A percentile compares a stretch with the other conserved stretches of the same genome.
Evolutionary conservation across 2,888 invertebrate genomes (phyloP).

Genomic region (Machimus rusticus): DNA sequence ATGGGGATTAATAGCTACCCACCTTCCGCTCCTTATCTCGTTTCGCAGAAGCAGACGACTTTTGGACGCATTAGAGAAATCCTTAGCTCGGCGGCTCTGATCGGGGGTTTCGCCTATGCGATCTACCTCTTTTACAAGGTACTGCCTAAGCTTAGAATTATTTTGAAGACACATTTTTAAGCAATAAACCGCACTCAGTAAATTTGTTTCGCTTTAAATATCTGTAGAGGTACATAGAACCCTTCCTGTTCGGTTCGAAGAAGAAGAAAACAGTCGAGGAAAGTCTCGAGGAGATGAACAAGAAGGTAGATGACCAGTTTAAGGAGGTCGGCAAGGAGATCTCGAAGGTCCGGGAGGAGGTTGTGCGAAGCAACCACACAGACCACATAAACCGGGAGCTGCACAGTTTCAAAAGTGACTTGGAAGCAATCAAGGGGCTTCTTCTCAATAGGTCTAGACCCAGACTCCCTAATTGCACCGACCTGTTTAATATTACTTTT

Average conservation of each 20-base stretch:
- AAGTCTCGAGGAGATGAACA: conserved; percentile 72
- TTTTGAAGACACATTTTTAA: not conserved
- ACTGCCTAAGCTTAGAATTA: conserved; percentile 39
- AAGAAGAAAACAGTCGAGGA: conserved; percentile 73
- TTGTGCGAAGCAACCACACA: conserved; percentile 65
- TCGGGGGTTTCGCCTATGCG: conserved; percentile 80
- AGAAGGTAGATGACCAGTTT: conserved; percentile 69
- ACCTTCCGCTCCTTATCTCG: conserved; percentile 47
- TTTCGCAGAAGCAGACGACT: conserved; percentile 55
- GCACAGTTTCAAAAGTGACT: conserved; percentile 72
- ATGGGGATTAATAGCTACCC: conserved; percentile 54
- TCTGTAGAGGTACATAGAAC: conserved; percentile 70
- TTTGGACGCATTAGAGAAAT: conserved; percentile 71
- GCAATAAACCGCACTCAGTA: not conserved
- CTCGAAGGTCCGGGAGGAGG: conserved; percentile 71
- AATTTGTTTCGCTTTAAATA: conserved; percentile 35
- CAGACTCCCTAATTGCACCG: not conserved
- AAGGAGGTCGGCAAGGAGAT: conserved; percentile 72
- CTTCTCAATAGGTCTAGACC: conserved; percentile 70
- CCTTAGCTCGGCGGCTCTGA: conserved; percentile 75
- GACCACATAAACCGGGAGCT: conserved; percentile 69
- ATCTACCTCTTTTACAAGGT: conserved; percentile 86
- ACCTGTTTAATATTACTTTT: not conserved
- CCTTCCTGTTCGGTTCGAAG: conserved; percentile 73
- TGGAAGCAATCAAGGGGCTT: conserved; percentile 77